Evolutionary conservation across 2,797 vertebrate species (phyloP).

Genomic region (Paratrypauchen microcephalus): DNA sequence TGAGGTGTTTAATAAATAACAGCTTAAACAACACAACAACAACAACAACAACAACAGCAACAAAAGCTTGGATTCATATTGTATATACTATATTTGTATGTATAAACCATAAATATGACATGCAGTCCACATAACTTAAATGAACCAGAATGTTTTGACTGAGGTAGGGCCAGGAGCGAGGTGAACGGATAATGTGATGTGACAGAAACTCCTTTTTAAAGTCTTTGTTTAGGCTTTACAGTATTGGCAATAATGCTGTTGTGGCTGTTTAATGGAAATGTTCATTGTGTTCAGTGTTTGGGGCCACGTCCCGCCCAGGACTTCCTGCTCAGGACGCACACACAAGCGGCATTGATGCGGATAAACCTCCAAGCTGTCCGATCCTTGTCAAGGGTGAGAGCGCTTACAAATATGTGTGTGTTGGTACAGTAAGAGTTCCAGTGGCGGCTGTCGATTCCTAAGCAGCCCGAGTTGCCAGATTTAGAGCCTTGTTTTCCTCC

Average conservation of each 20-base stretch:
- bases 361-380: slow-evolving; percentile 94
- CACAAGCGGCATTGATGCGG: slow-evolving; percentile 94
- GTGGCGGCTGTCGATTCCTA: slow-evolving; percentile 92
- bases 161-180: slow-evolving; percentile 83
- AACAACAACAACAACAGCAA: slow-evolving; percentile 67
- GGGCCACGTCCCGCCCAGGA: slow-evolving; percentile 66
- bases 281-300: slow-evolving; percentile 47
- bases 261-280: slow-evolving; percentile 64
- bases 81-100: slow-evolving; percentile 78
- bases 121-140: slow-evolving; percentile 99
- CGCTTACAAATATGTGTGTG: slow-evolving; percentile 94
- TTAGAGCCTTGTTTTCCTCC: slow-evolving; percentile 69
- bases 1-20: slow-evolving; percentile 99
- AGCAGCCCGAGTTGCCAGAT: slow-evolving; percentile 85
- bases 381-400: slow-evolving; percentile 88
- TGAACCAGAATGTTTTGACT: slow-evolving; percentile 90
- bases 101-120: slow-evolving; percentile 99
- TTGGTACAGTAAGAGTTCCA: slow-evolving; percentile 99
- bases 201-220: slow-evolving; percentile 13
- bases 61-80: slow-evolving; percentile 78
- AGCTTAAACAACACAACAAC: slow-evolving; percentile 79
- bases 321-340: slow-evolving; percentile 96
- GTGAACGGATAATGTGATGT: slow-evolving; percentile 39
- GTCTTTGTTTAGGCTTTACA: slow-evolving; percentile 53
- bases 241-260: slow-evolving; percentile 78